These are phyloP conservation scores for Bembecia ichneumoniformis DNA, from an alignment of 2,888 invertebrate genomes.

Conservation along the genomic window DNA sequence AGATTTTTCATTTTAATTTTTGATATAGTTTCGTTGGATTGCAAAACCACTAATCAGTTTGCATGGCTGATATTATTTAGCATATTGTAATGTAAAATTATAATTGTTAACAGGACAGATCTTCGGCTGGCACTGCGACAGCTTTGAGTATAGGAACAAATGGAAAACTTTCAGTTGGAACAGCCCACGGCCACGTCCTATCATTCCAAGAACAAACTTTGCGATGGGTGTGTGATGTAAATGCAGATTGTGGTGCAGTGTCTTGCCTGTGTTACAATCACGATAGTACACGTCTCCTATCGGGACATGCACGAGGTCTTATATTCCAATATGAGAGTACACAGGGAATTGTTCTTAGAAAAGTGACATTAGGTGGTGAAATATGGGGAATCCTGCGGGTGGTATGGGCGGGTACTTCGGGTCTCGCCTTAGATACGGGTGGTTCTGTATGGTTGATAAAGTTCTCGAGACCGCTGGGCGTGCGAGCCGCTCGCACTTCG, in stretches of 20 bases:
- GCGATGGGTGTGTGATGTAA: slow-evolving; percentile 85
- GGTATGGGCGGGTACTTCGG: slow-evolving; percentile 61
- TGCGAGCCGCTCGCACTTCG: slow-evolving; percentile 89
- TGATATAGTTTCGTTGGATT: too few species aligned
- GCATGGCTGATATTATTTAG: too few species aligned
- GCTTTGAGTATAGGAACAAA: slow-evolving; percentile 79
- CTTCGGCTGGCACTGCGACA: slow-evolving; percentile 90
- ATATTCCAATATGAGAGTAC: slow-evolving; percentile 92
- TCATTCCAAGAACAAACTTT: slow-evolving; percentile 84
- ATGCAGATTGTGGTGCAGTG: slow-evolving; percentile 82
- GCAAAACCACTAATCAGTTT: too few species aligned
- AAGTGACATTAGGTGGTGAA: slow-evolving; percentile 62
- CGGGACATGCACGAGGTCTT: slow-evolving; percentile 81
- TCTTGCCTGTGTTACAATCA: slow-evolving; percentile 89
- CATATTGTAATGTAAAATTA: background rate
- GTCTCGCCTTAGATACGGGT: slow-evolving; percentile 84
- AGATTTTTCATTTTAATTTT: too few species aligned
- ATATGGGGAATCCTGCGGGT: slow-evolving; percentile 60
- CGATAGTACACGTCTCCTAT: slow-evolving; percentile 88
- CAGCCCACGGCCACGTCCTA: slow-evolving; percentile 92
- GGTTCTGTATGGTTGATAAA: slow-evolving; percentile 96
- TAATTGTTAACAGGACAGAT: slow-evolving; percentile 79
- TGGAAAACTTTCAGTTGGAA: slow-evolving; percentile 90
- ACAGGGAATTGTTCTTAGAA: slow-evolving; percentile 68
- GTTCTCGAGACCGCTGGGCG: slow-evolving; percentile 89